Evolutionary conservation across 2,113 vertebrate genomes (phyloP).

Genomic region (Cephalopterus ornatus): DNA sequence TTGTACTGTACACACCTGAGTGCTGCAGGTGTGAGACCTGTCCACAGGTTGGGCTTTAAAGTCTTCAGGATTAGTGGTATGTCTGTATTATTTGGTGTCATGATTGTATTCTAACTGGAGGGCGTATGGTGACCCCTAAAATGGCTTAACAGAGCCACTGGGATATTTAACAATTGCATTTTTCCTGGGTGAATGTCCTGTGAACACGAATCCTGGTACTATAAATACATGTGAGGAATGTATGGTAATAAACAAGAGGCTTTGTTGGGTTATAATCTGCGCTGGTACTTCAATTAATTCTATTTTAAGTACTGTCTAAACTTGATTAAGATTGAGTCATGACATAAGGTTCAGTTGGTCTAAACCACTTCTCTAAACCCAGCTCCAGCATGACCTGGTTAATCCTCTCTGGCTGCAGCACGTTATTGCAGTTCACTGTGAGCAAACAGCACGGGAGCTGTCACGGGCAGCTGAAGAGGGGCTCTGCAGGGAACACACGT

Average conservation of each 20-base stretch:
- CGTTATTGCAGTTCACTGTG: background rate
- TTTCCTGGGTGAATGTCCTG: background rate
- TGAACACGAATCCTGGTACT: background rate
- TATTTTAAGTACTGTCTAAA: slow-evolving; percentile 41
- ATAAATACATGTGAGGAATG: background rate
- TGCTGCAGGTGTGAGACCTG: background rate
- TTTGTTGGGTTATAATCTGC: background rate
- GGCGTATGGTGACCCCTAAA: background rate
- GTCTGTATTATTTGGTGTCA: background rate
- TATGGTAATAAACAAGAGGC: background rate
- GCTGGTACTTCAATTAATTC: slow-evolving; percentile 21
- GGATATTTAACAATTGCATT: background rate
- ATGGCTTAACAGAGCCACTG: background rate
- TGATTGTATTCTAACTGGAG: background rate
- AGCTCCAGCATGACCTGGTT: background rate
- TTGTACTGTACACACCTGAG: background rate
- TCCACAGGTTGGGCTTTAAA: background rate
- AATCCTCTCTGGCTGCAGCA: background rate
- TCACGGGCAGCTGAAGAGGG: background rate
- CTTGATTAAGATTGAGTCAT: slow-evolving; percentile 34
- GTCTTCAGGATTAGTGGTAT: background rate
- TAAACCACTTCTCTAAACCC: background rate
- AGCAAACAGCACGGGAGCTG: background rate
- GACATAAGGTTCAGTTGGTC: background rate
- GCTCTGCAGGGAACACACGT: background rate